Conservation (phyloP, 2,888 invertebrate species). For the Tenthredo notha region DNA sequence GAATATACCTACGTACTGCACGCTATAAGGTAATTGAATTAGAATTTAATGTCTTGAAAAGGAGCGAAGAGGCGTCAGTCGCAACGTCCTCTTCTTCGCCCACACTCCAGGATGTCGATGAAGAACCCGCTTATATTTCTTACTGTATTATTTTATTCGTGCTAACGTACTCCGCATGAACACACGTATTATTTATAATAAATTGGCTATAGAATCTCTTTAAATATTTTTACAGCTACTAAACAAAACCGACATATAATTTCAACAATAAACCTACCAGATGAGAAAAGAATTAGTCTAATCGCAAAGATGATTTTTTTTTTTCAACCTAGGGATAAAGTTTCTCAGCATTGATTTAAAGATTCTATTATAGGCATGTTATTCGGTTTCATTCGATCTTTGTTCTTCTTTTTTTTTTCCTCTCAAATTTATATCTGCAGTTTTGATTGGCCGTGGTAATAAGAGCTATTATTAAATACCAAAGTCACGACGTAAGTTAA, state of each 20-base stretch:
- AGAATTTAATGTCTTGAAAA: conserved; percentile 10
- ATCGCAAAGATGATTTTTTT: not conserved
- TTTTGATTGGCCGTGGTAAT: not conserved
- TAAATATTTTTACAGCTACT: not conserved
- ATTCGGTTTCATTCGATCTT: not conserved
- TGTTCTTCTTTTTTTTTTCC: not conserved
- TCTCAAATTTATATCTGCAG: not conserved
- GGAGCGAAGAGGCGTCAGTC: conserved; percentile 26
- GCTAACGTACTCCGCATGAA: not conserved
- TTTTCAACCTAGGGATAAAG: not conserved
- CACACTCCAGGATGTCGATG: conserved; percentile 36
- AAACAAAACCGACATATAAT: not conserved
- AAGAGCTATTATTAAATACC: not conserved
- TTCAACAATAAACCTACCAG: not conserved
- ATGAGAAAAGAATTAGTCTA: not conserved
- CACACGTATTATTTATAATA: not conserved
- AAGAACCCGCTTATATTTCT: not conserved
- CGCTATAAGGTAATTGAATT: conserved; percentile 21
- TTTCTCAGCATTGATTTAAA: not conserved
- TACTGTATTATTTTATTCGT: not conserved
- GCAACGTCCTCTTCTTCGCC: conserved; percentile 23
- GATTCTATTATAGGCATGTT: not conserved
- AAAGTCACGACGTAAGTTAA: not conserved
- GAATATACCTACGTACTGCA: conserved; percentile 16
- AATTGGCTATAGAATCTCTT: not conserved